These are phyloP conservation scores for Glandiceps talaboti DNA, from an alignment of 53 echinoderm and acorn worm species.

Conservation along the genomic window DNA sequence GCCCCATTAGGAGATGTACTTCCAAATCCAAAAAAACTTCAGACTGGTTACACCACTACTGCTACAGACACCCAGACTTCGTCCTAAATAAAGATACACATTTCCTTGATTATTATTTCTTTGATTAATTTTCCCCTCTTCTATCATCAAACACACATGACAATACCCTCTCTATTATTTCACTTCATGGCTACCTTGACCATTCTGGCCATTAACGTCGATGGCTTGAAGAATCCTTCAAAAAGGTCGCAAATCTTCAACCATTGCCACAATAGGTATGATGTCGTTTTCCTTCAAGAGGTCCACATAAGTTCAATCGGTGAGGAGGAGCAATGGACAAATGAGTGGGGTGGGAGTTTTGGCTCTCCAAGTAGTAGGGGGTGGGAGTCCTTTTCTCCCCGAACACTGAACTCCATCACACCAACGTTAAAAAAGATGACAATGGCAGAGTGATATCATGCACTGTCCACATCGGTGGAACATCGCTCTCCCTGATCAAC, in stretches of 20 bases:
- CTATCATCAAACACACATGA: no score
- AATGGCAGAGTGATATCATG: neutral
- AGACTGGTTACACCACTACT: neutral
- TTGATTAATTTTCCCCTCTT: no score
- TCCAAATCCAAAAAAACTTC: neutral
- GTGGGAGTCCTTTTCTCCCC: neutral
- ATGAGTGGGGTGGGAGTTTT: neutral
- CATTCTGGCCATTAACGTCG: neutral
- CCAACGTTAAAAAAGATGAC: neutral
- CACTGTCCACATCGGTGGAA: neutral
- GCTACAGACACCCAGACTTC: no score
- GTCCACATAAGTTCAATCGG: neutral
- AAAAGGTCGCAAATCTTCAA: neutral
- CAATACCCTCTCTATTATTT: no score
- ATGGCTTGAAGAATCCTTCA: neutral
- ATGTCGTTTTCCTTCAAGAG: neutral
- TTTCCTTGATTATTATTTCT: no score
- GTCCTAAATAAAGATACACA: no score
- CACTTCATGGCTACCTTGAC: no score
- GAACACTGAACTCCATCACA: neutral
- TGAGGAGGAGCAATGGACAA: neutral
- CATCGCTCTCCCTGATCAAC: no score
- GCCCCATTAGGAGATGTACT: neutral
- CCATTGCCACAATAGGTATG: neutral
- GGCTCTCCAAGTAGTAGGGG: neutral